These are phyloP conservation scores for Apostichopus japonicus DNA, from an alignment of 35 echinoderm and acorn worm species.

Conservation along the genomic window DNA sequence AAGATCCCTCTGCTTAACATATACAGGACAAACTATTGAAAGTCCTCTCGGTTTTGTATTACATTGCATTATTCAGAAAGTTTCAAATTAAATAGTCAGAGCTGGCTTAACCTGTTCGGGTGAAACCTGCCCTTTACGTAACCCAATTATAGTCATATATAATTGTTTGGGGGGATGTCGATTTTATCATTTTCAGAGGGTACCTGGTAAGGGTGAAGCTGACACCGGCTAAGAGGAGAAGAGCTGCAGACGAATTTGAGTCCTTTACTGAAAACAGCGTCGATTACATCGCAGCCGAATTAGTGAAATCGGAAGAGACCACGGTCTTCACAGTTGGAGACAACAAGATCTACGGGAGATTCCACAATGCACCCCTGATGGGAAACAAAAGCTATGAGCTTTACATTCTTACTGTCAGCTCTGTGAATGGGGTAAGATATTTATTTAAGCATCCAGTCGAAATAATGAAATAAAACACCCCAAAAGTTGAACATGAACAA, in stretches of 20 bases:
- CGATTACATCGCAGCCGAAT: not conserved
- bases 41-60: no score
- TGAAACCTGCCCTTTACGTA: no score
- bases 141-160: no score
- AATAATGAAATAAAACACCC: no score
- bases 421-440: conserved; percentile 5
- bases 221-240: not conserved
- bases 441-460: not conserved
- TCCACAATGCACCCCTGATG: not conserved
- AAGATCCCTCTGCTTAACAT: no score
- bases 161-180: no score
- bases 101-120: no score
- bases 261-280: not conserved
- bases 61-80: no score
- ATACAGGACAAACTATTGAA: no score
- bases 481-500: no score
- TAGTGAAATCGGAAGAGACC: not conserved
- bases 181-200: not conserved
- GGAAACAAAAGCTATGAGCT: not conserved
- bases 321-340: not conserved
- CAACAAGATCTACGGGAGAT: not conserved
- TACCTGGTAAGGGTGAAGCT: conserved; percentile 2
- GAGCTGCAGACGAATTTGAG: not conserved
- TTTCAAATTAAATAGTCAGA: no score
- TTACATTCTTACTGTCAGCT: not conserved